A percentile compares a stretch with the other conserved stretches of the same genome.
Evolutionary conservation across 2,888 invertebrate genomes (phyloP).

Genomic region (Tridacna crocea): DNA sequence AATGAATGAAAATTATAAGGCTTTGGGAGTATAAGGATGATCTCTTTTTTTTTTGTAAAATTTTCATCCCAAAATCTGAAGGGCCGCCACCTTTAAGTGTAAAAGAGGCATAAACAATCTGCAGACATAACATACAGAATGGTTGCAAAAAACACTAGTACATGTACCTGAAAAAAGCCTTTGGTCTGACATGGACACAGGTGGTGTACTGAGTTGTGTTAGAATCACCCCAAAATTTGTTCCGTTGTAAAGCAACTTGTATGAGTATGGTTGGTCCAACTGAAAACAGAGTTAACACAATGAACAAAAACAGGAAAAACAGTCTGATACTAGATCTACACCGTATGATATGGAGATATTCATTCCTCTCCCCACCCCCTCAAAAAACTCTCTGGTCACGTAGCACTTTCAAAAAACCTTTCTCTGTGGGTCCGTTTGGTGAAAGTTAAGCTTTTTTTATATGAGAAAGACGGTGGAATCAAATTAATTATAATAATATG

Average conservation of each 20-base stretch:
- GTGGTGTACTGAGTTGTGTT: neutral
- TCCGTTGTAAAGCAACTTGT: constrained; percentile 3
- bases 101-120: neutral
- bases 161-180: neutral
- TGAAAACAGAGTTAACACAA: neutral
- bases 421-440: neutral
- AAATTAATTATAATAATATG: neutral
- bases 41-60: too few relatives aligned
- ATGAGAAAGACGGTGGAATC: neutral
- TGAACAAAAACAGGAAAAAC: too few relatives aligned
- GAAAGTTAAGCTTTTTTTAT: neutral
- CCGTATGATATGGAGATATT: too few relatives aligned
- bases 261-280: neutral
- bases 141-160: neutral
- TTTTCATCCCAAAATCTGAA: too few relatives aligned
- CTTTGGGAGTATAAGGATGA: too few relatives aligned
- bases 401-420: neutral
- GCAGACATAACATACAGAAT: neutral
- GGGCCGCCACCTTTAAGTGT: too few relatives aligned
- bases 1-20: too few relatives aligned
- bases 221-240: neutral
- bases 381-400: too few relatives aligned
- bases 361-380: too few relatives aligned
- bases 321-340: too few relatives aligned
- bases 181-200: neutral